phyloP scores from a whole-genome alignment of 2,888 invertebrate species.

The Lamproptera curius region DNA sequence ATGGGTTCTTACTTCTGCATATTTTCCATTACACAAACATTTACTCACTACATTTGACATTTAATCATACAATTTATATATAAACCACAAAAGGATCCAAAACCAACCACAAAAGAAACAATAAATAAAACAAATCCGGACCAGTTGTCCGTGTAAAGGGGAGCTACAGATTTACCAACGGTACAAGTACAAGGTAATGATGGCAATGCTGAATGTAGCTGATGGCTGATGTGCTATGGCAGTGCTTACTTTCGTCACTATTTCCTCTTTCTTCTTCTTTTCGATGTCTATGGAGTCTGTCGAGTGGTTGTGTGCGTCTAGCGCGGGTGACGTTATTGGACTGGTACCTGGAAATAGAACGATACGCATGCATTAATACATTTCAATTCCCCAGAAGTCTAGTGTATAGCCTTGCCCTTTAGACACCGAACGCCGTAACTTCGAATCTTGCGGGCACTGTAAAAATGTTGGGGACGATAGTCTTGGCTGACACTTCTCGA shows the following conservation, averaged over 20 bases:
- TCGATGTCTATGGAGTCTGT: slow-evolving; percentile 85
- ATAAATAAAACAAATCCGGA: slow-evolving; percentile 44
- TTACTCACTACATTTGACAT: too few relatives aligned
- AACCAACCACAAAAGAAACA: slow-evolving; percentile 45
- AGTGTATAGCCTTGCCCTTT: too few relatives aligned
- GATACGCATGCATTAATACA: too few relatives aligned
- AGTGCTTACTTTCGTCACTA: slow-evolving; percentile 72
- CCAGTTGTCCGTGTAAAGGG: slow-evolving; percentile 45
- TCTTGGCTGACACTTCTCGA: too few relatives aligned
- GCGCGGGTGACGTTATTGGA: slow-evolving; percentile 85
- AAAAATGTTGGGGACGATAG: too few relatives aligned
- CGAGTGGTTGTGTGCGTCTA: slow-evolving; percentile 86
- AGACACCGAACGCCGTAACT: too few relatives aligned
- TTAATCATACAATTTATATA: too few relatives aligned
- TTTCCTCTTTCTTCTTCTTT: slow-evolving; percentile 83
- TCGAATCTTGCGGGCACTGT: too few relatives aligned
- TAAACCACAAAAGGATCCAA: slow-evolving; percentile 41
- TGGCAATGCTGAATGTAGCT: slow-evolving; percentile 36
- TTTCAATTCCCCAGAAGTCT: too few relatives aligned
- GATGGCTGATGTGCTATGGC: not conserved
- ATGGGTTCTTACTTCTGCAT: too few relatives aligned
- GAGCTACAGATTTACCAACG: slow-evolving; percentile 36
- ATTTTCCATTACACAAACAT: too few relatives aligned
- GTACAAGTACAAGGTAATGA: slow-evolving; percentile 39
- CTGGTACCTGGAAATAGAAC: slow-evolving; percentile 82